Conservation (phyloP, 2,888 invertebrate genomes). For the Drosophila maculinotata region DNA sequence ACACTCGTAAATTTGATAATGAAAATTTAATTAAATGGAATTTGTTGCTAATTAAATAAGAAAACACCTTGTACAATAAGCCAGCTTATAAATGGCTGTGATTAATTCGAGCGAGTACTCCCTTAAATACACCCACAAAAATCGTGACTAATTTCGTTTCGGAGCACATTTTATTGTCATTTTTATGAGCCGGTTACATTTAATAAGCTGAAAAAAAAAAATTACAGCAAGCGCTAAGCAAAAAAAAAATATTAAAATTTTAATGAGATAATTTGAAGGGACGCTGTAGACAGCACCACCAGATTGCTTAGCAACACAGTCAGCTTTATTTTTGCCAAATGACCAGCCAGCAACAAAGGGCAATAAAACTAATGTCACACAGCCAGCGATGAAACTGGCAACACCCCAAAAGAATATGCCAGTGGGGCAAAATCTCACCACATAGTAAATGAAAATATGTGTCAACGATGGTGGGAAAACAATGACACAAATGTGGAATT, state of each 20-base stretch:
- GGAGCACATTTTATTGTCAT: slow-evolving; percentile 43
- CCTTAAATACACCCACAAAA: slow-evolving; percentile 11
- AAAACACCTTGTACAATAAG: slow-evolving; percentile 26
- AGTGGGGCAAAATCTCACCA: slow-evolving; percentile 23
- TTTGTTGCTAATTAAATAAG: slow-evolving; percentile 17
- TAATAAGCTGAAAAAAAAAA: slow-evolving; percentile 50
- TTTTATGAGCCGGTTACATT: slow-evolving; percentile 57
- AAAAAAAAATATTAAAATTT: slow-evolving; percentile 31
- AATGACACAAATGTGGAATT: slow-evolving; percentile 41
- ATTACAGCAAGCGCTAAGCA: background rate
- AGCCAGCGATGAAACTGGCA: slow-evolving; percentile 29
- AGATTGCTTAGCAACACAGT: slow-evolving; percentile 37
- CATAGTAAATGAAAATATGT: slow-evolving; percentile 45
- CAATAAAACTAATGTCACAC: slow-evolving; percentile 55
- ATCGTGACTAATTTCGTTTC: slow-evolving; percentile 64
- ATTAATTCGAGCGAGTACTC: slow-evolving; percentile 48
- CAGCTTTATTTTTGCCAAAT: slow-evolving; percentile 35
- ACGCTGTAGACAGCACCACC: background rate
- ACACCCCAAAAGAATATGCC: slow-evolving; percentile 38
- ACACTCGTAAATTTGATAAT: slow-evolving; percentile 17
- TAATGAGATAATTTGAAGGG: slow-evolving; percentile 57
- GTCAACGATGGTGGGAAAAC: slow-evolving; percentile 44
- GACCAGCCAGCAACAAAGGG: slow-evolving; percentile 46
- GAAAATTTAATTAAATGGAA: slow-evolving; percentile 27
- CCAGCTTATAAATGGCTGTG: slow-evolving; percentile 44